A percentile compares a stretch with the other conserved stretches of the same genome.
Evolutionary conservation across 2,888 invertebrate genomes (phyloP).

Genomic region (Timandra comae): DNA sequence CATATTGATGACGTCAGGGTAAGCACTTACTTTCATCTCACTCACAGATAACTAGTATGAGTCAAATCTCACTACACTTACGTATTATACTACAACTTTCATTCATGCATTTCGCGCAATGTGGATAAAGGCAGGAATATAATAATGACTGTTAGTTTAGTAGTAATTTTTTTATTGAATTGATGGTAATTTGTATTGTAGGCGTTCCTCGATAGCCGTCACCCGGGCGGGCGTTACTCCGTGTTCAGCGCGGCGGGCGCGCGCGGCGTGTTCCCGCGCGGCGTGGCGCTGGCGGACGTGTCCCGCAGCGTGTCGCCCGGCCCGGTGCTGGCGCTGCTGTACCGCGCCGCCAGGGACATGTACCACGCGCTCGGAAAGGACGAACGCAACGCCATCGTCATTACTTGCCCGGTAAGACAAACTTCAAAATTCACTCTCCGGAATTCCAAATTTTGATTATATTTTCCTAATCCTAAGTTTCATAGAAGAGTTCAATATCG

Average conservation of each 20-base stretch:
- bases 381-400: slow-evolving; percentile 87
- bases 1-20: slow-evolving; percentile 93
- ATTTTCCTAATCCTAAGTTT: no score
- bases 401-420: slow-evolving; percentile 88
- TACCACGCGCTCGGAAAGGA: slow-evolving; percentile 90
- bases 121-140: no score
- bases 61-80: no score
- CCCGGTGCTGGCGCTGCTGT: slow-evolving; percentile 87
- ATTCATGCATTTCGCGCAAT: no score
- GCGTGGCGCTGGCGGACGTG: slow-evolving; percentile 77
- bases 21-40: slow-evolving; percentile 18
- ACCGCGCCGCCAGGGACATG: slow-evolving; percentile 91
- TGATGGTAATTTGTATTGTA: no score
- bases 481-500: no score
- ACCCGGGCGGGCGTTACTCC: slow-evolving; percentile 85
- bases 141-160: no score
- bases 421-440: no score
- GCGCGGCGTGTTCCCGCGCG: slow-evolving; percentile 74
- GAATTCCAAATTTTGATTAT: no score
- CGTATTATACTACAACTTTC: no score
- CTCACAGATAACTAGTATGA: no score
- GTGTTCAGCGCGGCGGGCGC: slow-evolving; percentile 86
- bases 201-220: slow-evolving; percentile 85
- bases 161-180: no score
- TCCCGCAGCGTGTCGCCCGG: slow-evolving; percentile 79